phyloP scores from a whole-genome alignment of 2,113 vertebrate species.

The Carlito syrichta region DNA sequence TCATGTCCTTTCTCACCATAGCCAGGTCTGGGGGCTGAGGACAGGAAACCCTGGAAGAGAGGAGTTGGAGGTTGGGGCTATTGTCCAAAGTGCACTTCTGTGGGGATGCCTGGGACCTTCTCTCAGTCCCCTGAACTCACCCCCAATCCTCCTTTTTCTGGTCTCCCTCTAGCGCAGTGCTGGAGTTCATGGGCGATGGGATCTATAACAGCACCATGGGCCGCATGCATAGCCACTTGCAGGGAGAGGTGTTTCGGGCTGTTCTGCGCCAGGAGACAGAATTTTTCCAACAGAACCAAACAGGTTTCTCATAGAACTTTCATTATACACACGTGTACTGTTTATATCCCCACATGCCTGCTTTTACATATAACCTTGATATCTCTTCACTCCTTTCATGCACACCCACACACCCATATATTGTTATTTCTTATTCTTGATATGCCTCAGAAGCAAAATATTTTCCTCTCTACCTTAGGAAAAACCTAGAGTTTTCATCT shows the following conservation, averaged over 20 bases:
- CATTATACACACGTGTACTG: background rate
- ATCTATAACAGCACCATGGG: slow-evolving; percentile 64
- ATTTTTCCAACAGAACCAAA: slow-evolving; percentile 71
- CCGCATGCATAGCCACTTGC: slow-evolving; percentile 46
- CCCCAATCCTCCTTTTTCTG: accelerated
- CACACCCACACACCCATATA: background rate
- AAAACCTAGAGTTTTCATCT: background rate
- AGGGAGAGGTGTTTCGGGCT: slow-evolving; percentile 62
- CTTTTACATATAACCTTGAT: background rate
- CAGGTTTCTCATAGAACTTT: slow-evolving; percentile 55
- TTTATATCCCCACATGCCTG: accelerated
- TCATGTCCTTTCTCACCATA: slow-evolving; percentile 84
- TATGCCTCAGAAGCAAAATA: background rate
- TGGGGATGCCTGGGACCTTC: background rate
- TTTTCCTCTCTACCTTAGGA: background rate
- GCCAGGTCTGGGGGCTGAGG: slow-evolving; percentile 79
- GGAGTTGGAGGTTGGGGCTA: background rate
- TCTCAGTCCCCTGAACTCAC: too few species aligned
- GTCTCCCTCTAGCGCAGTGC: slow-evolving; percentile 43
- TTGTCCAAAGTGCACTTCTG: background rate
- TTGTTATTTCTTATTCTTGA: background rate
- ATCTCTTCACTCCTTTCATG: background rate
- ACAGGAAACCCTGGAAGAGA: accelerated
- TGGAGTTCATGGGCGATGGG: slow-evolving; percentile 66
- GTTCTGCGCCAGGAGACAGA: slow-evolving; percentile 73